Percentiles rank a stretch among this genome's conserved stretches.
Conservation (phyloP, 2,113 vertebrate genomes). For the Phylloscopus trochilus region DNA sequence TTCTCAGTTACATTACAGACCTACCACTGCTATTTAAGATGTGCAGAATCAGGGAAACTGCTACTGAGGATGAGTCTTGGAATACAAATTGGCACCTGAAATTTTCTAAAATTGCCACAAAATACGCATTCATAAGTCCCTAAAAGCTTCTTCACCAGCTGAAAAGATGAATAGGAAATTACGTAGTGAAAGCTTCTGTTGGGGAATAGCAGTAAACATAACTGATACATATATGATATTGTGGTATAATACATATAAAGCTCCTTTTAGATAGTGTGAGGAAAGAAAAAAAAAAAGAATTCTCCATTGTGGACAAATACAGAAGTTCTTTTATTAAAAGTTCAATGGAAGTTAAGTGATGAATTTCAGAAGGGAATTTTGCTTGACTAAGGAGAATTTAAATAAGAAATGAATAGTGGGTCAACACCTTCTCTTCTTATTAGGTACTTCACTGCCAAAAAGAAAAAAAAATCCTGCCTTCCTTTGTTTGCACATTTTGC, state of each 20-base stretch:
- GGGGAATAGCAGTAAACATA: not conserved
- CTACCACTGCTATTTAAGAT: not conserved
- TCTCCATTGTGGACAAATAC: not conserved
- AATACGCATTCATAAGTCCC: not conserved
- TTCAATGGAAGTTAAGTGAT: not conserved
- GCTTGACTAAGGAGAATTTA: slow-evolving; percentile 7
- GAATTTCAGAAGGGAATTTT: slow-evolving; percentile 30
- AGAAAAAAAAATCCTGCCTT: not conserved
- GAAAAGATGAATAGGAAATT: not conserved
- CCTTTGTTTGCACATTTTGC: not conserved
- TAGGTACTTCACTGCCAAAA: not conserved
- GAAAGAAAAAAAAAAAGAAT: not conserved
- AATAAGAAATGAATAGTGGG: slow-evolving; percentile 1
- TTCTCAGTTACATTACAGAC: not conserved
- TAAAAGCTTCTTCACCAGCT: not conserved
- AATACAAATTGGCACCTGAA: not conserved
- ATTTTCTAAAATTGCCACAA: not conserved
- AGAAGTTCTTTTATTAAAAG: not conserved
- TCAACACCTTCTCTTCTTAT: slow-evolving; percentile 19
- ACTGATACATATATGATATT: not conserved
- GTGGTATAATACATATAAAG: not conserved
- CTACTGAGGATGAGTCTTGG: not conserved
- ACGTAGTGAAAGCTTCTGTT: not conserved
- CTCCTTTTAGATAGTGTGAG: not conserved
- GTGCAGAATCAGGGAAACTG: not conserved